phyloP scores from a whole-genome alignment of 2,113 vertebrate species.

The Osmerus mordax region DNA sequence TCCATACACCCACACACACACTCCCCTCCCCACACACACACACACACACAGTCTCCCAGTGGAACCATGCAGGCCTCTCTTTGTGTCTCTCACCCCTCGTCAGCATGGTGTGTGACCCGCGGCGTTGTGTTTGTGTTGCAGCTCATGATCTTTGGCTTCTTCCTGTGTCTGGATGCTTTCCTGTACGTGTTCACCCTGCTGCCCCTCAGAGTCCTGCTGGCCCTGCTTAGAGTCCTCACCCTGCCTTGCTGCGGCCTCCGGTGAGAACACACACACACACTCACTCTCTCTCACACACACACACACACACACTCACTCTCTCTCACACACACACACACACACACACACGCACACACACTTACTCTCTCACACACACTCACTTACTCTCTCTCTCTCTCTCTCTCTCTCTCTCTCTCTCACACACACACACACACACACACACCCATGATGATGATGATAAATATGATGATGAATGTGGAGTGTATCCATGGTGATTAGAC shows the following conservation, averaged over 20 bases:
- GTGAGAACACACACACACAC: conserved; percentile 66
- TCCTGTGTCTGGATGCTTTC: conserved; percentile 95
- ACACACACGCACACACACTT: background rate
- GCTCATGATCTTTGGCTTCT: conserved; percentile 96
- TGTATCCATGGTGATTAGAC: too few relatives aligned
- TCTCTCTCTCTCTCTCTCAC: background rate
- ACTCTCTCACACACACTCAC: background rate
- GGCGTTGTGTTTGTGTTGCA: conserved; percentile 56
- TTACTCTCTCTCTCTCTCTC: background rate
- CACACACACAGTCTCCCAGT: background rate
- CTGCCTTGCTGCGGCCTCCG: conserved; percentile 91
- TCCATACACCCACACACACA: background rate
- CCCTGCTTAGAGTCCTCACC: conserved; percentile 84
- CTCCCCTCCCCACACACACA: background rate
- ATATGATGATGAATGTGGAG: too few relatives aligned
- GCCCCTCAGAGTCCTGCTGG: conserved; percentile 88
- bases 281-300: too few relatives aligned
- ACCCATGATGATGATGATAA: too few relatives aligned
- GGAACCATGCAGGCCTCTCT: background rate
- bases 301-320: background rate
- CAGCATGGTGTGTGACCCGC: background rate
- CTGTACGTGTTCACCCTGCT: conserved; percentile 96
- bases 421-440: background rate
- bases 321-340: background rate
- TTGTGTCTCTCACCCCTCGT: background rate